A percentile compares a stretch with the other conserved stretches of the same genome.
phyloP scores from a whole-genome alignment of 2,113 vertebrate genomes.

The Carassius carassius region DNA sequence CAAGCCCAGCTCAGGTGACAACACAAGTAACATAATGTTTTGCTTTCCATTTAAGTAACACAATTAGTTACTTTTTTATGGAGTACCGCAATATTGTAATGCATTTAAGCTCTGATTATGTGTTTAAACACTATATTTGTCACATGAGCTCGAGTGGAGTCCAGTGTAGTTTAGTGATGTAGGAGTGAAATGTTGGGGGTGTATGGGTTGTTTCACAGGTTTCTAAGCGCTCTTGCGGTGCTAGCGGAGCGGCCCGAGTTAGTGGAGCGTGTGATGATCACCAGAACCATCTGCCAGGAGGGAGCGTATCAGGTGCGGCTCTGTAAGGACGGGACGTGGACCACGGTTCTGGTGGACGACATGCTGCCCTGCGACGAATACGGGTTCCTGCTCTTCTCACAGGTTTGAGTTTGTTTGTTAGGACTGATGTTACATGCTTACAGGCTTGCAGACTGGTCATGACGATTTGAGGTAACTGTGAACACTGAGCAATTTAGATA shows the following conservation, averaged over 20 bases:
- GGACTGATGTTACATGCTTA: background rate
- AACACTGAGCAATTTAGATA: background rate
- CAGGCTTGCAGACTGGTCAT: background rate
- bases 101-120: no score
- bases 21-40: no score
- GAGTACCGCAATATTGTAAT: no score
- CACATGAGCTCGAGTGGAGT: background rate
- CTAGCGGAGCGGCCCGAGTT: constrained; percentile 93
- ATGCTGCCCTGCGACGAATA: constrained; percentile 97
- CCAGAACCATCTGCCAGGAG: constrained; percentile 85
- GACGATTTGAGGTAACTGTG: background rate
- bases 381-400: constrained; percentile 96
- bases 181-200: background rate
- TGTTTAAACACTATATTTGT: background rate
- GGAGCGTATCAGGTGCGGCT: constrained; percentile 96
- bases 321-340: constrained; percentile 97
- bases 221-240: constrained; percentile 92
- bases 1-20: no score
- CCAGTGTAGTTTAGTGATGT: background rate
- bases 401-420: constrained; percentile 73
- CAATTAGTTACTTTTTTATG: no score
- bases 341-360: constrained; percentile 96
- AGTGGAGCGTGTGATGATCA: constrained; percentile 98
- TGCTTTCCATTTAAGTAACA: no score
- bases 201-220: constrained; percentile 74